These are phyloP conservation scores for Leptinotarsa haldemani DNA, from an alignment of 2,888 invertebrate species.

Conservation along the genomic window DNA sequence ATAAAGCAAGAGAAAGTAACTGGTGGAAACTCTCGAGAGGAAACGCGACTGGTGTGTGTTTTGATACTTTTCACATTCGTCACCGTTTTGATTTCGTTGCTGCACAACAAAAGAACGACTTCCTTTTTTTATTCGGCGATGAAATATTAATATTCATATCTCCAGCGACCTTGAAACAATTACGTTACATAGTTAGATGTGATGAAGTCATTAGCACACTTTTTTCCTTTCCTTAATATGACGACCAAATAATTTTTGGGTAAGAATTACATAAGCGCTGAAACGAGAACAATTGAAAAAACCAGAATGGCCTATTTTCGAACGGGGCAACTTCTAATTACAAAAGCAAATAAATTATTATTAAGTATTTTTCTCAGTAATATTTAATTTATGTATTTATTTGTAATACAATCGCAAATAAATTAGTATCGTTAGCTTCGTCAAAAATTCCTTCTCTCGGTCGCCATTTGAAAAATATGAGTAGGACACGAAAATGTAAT, in stretches of 20 bases:
- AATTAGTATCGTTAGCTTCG: too few relatives aligned
- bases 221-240: background rate
- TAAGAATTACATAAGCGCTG: too few relatives aligned
- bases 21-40: background rate
- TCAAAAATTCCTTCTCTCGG: too few relatives aligned
- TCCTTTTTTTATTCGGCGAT: background rate
- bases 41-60: background rate
- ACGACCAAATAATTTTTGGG: background rate
- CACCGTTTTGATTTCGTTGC: background rate
- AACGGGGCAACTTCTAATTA: too few relatives aligned
- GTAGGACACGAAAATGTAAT: too few relatives aligned
- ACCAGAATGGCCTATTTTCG: too few relatives aligned
- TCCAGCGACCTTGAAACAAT: constrained; percentile 1
- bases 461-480: too few relatives aligned
- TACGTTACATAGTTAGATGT: background rate
- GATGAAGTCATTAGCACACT: constrained; percentile 13
- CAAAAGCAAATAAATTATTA: too few relatives aligned
- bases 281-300: too few relatives aligned
- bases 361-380: too few relatives aligned
- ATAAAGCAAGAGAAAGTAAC: constrained; percentile 7
- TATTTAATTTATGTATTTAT: too few relatives aligned
- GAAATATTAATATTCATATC: background rate
- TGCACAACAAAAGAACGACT: background rate
- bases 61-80: background rate
- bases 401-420: too few relatives aligned